Percentiles rank a stretch among this genome's conserved stretches.
These are phyloP conservation scores for Lathamus discolor DNA, from an alignment of 2,113 vertebrate genomes.

Conservation along the genomic window DNA sequence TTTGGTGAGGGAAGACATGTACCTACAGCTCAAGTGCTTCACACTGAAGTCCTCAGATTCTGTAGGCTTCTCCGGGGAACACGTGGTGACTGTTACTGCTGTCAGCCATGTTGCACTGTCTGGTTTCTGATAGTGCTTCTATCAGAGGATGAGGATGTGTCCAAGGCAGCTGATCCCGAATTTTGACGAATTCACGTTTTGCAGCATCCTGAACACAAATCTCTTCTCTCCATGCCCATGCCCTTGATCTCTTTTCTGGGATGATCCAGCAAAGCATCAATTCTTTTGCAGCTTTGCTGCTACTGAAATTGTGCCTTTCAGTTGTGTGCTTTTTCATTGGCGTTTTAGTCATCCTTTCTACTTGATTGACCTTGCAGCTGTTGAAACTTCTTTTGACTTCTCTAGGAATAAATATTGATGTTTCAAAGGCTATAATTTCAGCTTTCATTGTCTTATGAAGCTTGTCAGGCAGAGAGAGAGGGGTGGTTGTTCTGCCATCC, in stretches of 20 bases:
- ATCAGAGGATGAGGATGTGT: neutral
- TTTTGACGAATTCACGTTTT: neutral
- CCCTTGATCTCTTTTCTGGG: neutral
- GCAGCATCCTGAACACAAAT: accelerated
- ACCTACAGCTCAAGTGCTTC: neutral
- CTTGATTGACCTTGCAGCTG: neutral
- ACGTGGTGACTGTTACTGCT: neutral
- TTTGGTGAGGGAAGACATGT: neutral
- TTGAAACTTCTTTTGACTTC: neutral
- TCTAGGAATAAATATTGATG: neutral
- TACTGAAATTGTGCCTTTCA: neutral
- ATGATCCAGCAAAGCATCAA: neutral
- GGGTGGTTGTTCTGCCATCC: neutral
- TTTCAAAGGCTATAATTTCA: neutral
- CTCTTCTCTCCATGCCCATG: accelerated
- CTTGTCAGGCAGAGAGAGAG: neutral
- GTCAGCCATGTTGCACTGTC: neutral
- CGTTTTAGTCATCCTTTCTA: neutral
- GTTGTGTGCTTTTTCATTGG: neutral
- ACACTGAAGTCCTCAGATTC: accelerated
- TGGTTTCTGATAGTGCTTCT: neutral
- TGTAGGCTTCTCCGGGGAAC: neutral
- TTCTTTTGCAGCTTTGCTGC: neutral
- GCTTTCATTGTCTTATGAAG: neutral
- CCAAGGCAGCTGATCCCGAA: neutral